Percentiles rank a stretch among this genome's conserved stretches.
Evolutionary conservation across 2,888 invertebrate species (phyloP).

Genomic region (Mesodorylaimus sp.): DNA sequence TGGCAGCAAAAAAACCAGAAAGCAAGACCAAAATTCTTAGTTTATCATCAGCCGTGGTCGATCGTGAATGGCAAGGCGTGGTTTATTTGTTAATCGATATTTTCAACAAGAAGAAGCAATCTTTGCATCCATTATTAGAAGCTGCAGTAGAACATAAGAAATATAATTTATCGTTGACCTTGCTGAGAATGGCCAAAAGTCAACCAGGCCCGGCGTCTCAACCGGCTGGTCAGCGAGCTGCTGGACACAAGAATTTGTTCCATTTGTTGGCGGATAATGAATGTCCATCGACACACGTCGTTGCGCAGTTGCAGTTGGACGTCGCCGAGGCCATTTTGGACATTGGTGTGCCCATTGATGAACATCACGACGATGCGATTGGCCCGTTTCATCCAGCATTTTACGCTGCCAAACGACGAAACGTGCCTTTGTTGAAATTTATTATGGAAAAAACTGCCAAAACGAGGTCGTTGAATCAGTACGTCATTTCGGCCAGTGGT

Average conservation of each 20-base stretch:
- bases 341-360: no score
- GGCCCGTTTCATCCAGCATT: not conserved
- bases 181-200: conserved; percentile 18
- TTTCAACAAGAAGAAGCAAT: no score
- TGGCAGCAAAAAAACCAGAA: no score
- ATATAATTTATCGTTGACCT: conserved; percentile 33
- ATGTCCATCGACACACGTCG: no score
- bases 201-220: not conserved
- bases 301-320: no score
- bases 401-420: not conserved
- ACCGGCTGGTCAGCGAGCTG: not conserved
- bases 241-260: no score
- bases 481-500: not conserved
- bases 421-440: not conserved
- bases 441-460: not conserved
- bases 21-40: no score
- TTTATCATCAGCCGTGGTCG: no score
- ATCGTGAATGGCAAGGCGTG: conserved; percentile 36
- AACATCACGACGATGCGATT: no score
- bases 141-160: conserved; percentile 34
- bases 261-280: no score
- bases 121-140: conserved; percentile 17
- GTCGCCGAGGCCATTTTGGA: no score
- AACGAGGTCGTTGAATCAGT: not conserved
- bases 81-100: no score